Percentiles rank a stretch among this genome's conserved stretches.
Evolutionary conservation across 2,797 vertebrate species (phyloP).

Genomic region (Hoplostethus mediterraneus): DNA sequence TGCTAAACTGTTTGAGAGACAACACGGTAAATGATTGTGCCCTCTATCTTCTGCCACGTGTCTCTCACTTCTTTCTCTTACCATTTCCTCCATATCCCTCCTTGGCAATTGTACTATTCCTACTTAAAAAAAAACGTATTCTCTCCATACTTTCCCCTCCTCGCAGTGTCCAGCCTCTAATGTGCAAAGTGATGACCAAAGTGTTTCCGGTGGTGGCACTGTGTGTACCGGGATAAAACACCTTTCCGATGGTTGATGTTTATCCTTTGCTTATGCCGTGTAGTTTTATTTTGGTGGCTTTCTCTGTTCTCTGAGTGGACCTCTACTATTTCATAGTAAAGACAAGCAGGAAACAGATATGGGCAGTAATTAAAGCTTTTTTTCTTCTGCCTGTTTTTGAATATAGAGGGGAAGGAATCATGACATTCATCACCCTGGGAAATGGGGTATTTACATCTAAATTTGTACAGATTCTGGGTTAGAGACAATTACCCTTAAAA

Average conservation of each 20-base stretch:
- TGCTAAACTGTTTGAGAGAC: conserved; percentile 24
- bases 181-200: conserved; percentile 15
- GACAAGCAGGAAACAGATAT: neutral
- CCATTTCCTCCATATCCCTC: conserved; percentile 31
- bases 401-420: neutral
- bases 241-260: conserved; percentile 45
- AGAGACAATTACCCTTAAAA: neutral
- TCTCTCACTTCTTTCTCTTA: conserved; percentile 27
- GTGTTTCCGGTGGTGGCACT: conserved; percentile 35
- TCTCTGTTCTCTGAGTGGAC: conserved; percentile 32
- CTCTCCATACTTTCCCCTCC: neutral
- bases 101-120: conserved; percentile 38
- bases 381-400: neutral
- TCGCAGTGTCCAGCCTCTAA: conserved; percentile 27
- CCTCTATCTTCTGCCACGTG: conserved; percentile 4
- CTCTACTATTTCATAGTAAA: conserved; percentile 9
- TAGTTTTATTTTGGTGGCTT: conserved; percentile 31
- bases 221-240: conserved; percentile 46
- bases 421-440: no score
- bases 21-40: conserved; percentile 1
- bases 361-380: neutral
- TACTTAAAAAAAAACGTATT: conserved; percentile 17
- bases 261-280: conserved; percentile 32
- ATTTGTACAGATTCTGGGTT: conserved; percentile 26
- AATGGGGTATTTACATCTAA: conserved; percentile 5